phyloP scores from a whole-genome alignment of 2,888 invertebrate species.

The Chrysotoxum bicinctum region DNA sequence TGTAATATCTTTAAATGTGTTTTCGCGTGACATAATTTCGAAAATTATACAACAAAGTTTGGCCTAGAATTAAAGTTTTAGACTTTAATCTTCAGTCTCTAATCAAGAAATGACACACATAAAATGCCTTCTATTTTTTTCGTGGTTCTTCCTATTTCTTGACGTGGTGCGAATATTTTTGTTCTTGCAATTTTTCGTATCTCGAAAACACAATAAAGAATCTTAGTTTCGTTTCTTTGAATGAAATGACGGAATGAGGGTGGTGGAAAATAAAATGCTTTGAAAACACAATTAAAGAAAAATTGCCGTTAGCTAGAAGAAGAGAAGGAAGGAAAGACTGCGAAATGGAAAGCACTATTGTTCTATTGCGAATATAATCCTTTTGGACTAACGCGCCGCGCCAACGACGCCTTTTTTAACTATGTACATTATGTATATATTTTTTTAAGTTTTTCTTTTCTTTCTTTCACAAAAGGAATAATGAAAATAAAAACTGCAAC shows the following conservation, averaged over 20 bases:
- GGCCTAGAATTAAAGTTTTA: slow-evolving; percentile 37
- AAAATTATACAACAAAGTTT: slow-evolving; percentile 10
- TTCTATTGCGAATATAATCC: slow-evolving; percentile 61
- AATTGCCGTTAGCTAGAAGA: slow-evolving; percentile 8
- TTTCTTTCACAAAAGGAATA: neutral
- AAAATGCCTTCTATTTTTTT: slow-evolving; percentile 11
- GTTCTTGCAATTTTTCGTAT: slow-evolving; percentile 21
- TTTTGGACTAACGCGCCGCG: slow-evolving; percentile 12
- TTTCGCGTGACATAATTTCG: slow-evolving; percentile 18
- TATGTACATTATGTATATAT: neutral
- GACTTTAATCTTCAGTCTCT: slow-evolving; percentile 34
- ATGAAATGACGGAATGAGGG: neutral
- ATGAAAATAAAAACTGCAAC: neutral
- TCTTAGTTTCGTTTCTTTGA: neutral
- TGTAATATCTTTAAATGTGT: slow-evolving; percentile 28
- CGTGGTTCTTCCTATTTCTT: neutral
- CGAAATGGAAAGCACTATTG: slow-evolving; percentile 35
- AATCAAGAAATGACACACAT: slow-evolving; percentile 41
- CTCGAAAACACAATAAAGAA: slow-evolving; percentile 22
- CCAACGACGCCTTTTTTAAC: slow-evolving; percentile 10
- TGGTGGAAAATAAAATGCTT: slow-evolving; percentile 9
- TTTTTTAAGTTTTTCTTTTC: neutral
- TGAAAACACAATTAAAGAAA: slow-evolving; percentile 49
- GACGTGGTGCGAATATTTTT: slow-evolving; percentile 14
- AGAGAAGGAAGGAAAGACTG: slow-evolving; percentile 2